Base-by-base conservation (phyloP, 2,888 invertebrate genomes). In the Tachina fera region DNA sequence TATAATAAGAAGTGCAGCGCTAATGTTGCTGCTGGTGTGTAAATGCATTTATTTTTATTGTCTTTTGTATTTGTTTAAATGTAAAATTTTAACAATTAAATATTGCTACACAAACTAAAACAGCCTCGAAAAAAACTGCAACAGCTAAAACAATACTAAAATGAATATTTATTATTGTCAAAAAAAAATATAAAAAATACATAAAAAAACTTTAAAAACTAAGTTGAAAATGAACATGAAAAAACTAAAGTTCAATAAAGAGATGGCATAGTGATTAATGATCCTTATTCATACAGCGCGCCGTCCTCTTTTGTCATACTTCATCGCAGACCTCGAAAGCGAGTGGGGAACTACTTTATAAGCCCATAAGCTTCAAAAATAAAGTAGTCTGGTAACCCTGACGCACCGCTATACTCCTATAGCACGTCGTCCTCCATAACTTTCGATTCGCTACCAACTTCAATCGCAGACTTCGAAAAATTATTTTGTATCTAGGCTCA, bases 11-110 rank as follows among this genome's bases (percentile, higher is more conserved):
- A 45, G 16, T 39, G 19, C 45, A 11, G 19, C 22, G n/a, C 58
- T 14, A 58, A 71, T 16, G 11, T 0, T 67, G 19, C 22, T 5
- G 31, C 43, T 43, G 11, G 10, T 16, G 16, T 16, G n/a, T 9
- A 61, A 47, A 61, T 65, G 8, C 51, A 41, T 68, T 58, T 22
- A 16, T n/a, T 13, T 19, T 60, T 72, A 45, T 60, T 47, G 72
- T 49, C 39, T 58, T 60, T 49, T 72, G 16, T 39, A 16, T 74
- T 81, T 74, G 13, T 75, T 82, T 41, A 63, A 70, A 71, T 72
- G 53, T 70, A 58, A 45, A 53, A 63, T 75, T 75, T 63, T 14
- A 60, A 51, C 81, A 70, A 70, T 82, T 82, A 82, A 82, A 76
- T 76, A 65, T 76, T 58, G n/a, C n/a, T n/a, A 56, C 60, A 68